Percentiles rank a stretch among this genome's conserved stretches.
These are phyloP conservation scores for Cantharis rufa DNA, from an alignment of 2,888 invertebrate genomes.

Conservation along the genomic window DNA sequence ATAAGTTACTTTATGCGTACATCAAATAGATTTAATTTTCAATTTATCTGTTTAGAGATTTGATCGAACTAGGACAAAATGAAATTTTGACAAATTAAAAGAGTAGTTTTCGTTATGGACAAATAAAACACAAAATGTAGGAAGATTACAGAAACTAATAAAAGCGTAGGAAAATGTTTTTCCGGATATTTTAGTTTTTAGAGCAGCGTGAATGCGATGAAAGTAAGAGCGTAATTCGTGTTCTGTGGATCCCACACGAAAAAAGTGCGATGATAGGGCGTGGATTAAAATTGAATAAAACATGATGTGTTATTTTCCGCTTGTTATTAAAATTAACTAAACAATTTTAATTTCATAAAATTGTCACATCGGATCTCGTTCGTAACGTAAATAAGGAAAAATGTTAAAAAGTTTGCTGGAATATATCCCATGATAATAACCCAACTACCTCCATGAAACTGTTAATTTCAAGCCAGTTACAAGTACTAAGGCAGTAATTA, in stretches of 20 bases:
- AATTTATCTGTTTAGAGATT: background rate
- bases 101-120: background rate
- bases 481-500: slow-evolving; percentile 5
- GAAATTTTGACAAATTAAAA: background rate
- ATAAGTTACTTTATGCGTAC: background rate
- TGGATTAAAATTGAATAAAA: background rate
- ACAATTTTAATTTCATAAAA: background rate
- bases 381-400: background rate
- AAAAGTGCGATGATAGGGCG: background rate
- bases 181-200: background rate
- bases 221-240: background rate
- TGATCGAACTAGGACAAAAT: background rate
- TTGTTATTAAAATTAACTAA: background rate
- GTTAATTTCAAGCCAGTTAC: slow-evolving; percentile 8
- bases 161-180: background rate
- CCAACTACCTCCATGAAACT: background rate
- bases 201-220: background rate
- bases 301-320: background rate
- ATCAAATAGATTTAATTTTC: background rate
- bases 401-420: background rate
- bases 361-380: background rate
- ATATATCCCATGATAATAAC: background rate
- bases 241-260: background rate
- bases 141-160: background rate
- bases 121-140: background rate